A percentile compares a stretch with the other conserved stretches of the same genome.
Evolutionary conservation across 23 tunicate species (phyloP).

Genomic region (Halocynthia aurantium): DNA sequence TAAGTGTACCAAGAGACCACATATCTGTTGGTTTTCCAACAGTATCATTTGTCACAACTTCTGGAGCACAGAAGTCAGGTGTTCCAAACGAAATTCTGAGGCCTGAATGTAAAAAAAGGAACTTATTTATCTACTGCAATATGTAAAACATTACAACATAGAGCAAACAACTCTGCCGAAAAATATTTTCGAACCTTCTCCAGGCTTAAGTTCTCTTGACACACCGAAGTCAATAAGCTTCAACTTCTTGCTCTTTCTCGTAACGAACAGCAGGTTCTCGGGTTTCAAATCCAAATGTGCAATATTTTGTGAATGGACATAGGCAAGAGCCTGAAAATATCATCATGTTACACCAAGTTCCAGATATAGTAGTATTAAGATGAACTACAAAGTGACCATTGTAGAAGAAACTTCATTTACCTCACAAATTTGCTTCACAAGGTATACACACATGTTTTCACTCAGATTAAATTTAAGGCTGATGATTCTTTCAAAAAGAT

Average conservation of each 20-base stretch:
- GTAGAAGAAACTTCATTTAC: not conserved
- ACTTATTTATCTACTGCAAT: not conserved
- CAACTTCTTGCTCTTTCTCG: slow-evolving; percentile 73
- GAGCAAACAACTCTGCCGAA: too few species aligned
- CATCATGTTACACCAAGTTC: not conserved
- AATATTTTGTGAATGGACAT: slow-evolving; percentile 69
- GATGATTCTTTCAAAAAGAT: slow-evolving; percentile 71
- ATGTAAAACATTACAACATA: not conserved
- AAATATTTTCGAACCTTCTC: slow-evolving; percentile 58
- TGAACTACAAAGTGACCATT: too few species aligned
- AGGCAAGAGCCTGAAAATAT: slow-evolving; percentile 42
- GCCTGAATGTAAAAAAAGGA: slow-evolving; percentile 34
- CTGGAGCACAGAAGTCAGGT: slow-evolving; percentile 95
- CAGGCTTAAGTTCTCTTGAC: slow-evolving; percentile 76
- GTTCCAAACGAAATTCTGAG: slow-evolving; percentile 70
- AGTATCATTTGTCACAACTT: slow-evolving; percentile 77
- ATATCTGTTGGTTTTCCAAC: slow-evolving; percentile 86
- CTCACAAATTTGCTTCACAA: slow-evolving; percentile 84
- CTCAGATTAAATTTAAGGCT: slow-evolving; percentile 49
- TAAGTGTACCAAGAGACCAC: slow-evolving; percentile 89
- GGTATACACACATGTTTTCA: slow-evolving; percentile 63
- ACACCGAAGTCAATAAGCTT: slow-evolving; percentile 86
- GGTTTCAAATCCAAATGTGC: slow-evolving; percentile 95
- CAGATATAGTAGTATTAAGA: too few species aligned
- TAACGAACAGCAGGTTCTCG: slow-evolving; percentile 74